Base-by-base conservation (phyloP, 2,888 invertebrate genomes). In the Mesorhabditis sp. region DNA sequence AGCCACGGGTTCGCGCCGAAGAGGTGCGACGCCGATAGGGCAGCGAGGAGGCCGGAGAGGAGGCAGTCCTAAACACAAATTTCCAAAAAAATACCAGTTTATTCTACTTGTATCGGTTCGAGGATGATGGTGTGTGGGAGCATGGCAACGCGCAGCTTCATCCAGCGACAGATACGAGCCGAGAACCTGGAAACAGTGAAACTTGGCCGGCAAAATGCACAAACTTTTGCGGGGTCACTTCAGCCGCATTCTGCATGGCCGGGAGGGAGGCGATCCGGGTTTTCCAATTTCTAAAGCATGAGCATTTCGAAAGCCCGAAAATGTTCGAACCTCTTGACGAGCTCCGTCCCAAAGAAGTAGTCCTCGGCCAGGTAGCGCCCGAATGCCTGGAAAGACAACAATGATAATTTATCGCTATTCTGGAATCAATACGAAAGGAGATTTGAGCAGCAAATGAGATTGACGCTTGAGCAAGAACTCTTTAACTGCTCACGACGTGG, bases 361-460 rank as follows among this genome's bases (percentile, higher is more conserved):
- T 99, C 98, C 88, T 98, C 98, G 0, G 98, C 98, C 66, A 99
- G 89, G 87, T 95, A 98, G 80, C 93, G 92, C 4, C 92, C 93
- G 87, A 98, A 96, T 4, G 91, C 90, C 79, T 92, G 90, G 71
- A 99, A 64, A n/a, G 2, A 10, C 7, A 64, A 3, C 3, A 28
- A 28, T 2, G 28, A 28, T 1, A 28, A 28, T 28, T 28, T 28
- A 28, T 28, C 28, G 28, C 28, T 28, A 28, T 28, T 28, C 28
- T 28, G 28, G 28, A 2, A 28, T 28, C 28, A 28, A 28, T 28
- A 28, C 28, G 28, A 28, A 28, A 28, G 28, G 28, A 28, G 28
- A 28, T 28, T 28, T 28, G 28, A 28, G 28, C 28, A 28, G 28
- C 28, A 28, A 28, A 1, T 28, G 28, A 28, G 28, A 28, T 28